Evolutionary conservation across 2,888 invertebrate genomes (phyloP).

Genomic region (Orthosia gothica): DNA sequence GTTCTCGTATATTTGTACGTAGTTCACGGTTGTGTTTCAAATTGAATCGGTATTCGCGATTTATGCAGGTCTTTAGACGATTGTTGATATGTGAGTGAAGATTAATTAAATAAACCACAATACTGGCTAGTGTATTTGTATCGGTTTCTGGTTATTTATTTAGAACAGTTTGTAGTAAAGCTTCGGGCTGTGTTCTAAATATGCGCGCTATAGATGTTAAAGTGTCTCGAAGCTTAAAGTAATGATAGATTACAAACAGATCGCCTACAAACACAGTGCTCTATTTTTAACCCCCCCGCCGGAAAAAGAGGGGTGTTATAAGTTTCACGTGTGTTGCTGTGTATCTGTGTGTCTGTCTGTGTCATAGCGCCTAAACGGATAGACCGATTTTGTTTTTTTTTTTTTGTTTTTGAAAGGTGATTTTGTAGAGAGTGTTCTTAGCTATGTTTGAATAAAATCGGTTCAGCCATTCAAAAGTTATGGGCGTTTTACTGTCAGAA

Average conservation of each 20-base stretch:
- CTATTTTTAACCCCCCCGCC: constrained; percentile 54
- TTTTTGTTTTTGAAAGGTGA: too few relatives aligned
- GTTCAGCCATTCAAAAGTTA: too few relatives aligned
- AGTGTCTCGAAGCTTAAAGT: constrained; percentile 54
- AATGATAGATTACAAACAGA: constrained; percentile 58
- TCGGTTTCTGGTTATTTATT: constrained; percentile 54
- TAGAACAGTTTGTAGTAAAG: constrained; percentile 21
- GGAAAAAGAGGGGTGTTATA: too few relatives aligned
- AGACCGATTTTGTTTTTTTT: too few relatives aligned
- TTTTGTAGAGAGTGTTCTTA: too few relatives aligned
- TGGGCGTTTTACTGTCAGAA: too few relatives aligned
- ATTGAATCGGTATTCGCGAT: constrained; percentile 77
- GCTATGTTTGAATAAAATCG: too few relatives aligned
- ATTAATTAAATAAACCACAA: constrained; percentile 59
- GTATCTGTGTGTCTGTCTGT: too few relatives aligned
- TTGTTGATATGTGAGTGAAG: constrained; percentile 59
- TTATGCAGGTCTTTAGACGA: constrained; percentile 71
- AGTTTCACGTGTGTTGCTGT: too few relatives aligned
- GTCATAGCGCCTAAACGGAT: too few relatives aligned
- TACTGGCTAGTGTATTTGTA: constrained; percentile 40
- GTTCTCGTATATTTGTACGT: constrained; percentile 79
- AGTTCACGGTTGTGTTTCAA: constrained; percentile 77
- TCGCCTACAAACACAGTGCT: constrained; percentile 62
- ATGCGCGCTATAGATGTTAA: constrained; percentile 53
- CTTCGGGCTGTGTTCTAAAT: constrained; percentile 52